Conservation (phyloP, 2,888 invertebrate species). For the Lasiommata megera region DNA sequence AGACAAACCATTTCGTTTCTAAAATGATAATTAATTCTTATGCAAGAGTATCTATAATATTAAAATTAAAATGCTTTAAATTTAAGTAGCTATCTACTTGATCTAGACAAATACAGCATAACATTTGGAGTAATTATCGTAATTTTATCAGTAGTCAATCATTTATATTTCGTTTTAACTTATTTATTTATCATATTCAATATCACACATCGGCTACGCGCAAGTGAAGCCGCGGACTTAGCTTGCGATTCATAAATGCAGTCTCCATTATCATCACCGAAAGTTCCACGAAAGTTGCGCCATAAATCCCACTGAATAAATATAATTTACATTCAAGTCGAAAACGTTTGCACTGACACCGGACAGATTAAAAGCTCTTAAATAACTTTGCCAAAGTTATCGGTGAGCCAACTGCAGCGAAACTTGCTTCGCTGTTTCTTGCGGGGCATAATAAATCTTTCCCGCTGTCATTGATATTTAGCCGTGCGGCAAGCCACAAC, state of each 20-base stretch:
- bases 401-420: conserved; percentile 65
- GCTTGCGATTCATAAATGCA: conserved; percentile 24
- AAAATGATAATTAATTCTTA: too few relatives aligned
- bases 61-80: too few relatives aligned
- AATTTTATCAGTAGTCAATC: too few relatives aligned
- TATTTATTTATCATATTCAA: too few relatives aligned
- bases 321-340: conserved; percentile 43
- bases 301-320: conserved; percentile 39
- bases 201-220: too few relatives aligned
- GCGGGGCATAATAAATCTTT: conserved; percentile 73
- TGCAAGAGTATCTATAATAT: too few relatives aligned
- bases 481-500: conserved; percentile 57
- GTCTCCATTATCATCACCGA: conserved; percentile 24
- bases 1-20: too few relatives aligned
- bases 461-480: conserved; percentile 76
- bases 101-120: too few relatives aligned
- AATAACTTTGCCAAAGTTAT: conserved; percentile 43
- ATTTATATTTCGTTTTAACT: too few relatives aligned
- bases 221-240: background rate
- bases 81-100: too few relatives aligned
- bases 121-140: too few relatives aligned
- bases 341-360: conserved; percentile 44
- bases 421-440: conserved; percentile 59
- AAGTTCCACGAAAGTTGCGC: conserved; percentile 30
- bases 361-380: conserved; percentile 62